phyloP scores from a whole-genome alignment of 2,113 vertebrate species.

The Grantiella picta region DNA sequence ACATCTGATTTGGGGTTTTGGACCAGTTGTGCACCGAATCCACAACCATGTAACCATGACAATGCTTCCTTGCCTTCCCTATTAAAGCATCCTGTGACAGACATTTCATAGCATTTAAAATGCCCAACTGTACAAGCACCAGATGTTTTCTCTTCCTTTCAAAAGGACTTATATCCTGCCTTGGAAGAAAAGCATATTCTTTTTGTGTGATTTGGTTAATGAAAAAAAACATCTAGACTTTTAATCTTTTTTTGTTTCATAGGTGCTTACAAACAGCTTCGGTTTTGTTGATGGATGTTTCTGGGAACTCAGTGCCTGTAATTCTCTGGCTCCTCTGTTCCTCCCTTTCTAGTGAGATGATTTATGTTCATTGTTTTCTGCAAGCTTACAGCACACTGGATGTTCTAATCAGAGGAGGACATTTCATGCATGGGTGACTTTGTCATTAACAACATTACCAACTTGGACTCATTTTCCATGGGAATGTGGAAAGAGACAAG shows the following conservation, averaged over 20 bases:
- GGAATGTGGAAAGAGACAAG: background rate
- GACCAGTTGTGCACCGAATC: background rate
- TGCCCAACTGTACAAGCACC: background rate
- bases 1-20: background rate
- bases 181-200: background rate
- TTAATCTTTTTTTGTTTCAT: background rate
- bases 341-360: background rate
- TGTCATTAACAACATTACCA: background rate
- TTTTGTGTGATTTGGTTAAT: background rate
- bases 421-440: background rate
- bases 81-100: background rate
- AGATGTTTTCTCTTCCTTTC: background rate
- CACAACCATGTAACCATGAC: background rate
- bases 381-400: background rate
- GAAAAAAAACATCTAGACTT: background rate
- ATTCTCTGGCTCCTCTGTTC: background rate
- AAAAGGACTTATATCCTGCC: background rate
- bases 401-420: background rate
- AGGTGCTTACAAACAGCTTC: background rate
- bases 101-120: background rate
- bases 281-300: background rate
- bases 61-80: background rate
- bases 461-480: background rate
- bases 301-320: background rate
- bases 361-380: background rate